phyloP scores from a whole-genome alignment of 2,113 vertebrate species.

The Diadophis punctatus region DNA sequence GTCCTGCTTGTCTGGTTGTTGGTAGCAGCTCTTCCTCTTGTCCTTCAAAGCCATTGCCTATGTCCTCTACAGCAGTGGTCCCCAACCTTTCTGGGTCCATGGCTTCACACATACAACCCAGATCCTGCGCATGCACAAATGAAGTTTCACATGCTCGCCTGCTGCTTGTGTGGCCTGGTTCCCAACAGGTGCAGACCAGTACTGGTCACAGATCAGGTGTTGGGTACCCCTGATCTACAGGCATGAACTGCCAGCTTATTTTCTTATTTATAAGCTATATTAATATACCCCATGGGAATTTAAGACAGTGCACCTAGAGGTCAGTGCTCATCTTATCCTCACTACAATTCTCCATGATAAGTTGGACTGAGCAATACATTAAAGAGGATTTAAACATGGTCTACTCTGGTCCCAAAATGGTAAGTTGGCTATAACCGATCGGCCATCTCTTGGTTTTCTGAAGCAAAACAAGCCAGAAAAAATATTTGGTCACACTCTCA shows the following conservation, averaged over 20 bases:
- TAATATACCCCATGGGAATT: neutral
- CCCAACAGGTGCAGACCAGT: too few species aligned
- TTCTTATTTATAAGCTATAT: neutral
- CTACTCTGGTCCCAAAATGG: neutral
- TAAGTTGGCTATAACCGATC: neutral
- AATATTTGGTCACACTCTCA: neutral
- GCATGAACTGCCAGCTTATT: neutral
- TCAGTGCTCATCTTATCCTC: neutral
- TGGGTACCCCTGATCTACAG: neutral
- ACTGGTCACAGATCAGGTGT: too few species aligned
- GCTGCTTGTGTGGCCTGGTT: neutral
- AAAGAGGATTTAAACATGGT: neutral
- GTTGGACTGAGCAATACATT: neutral
- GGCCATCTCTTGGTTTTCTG: neutral
- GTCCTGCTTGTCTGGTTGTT: neutral
- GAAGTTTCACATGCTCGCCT: neutral
- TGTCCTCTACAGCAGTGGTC: neutral
- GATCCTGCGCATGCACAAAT: neutral
- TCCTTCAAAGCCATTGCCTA: neutral
- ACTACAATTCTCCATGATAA: neutral
- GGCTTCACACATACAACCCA: neutral
- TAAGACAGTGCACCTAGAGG: neutral
- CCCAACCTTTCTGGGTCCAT: neutral
- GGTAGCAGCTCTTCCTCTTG: neutral
- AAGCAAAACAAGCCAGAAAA: neutral